Base-by-base conservation (phyloP, 2,888 invertebrate species). In the Zelleria hepariella region DNA sequence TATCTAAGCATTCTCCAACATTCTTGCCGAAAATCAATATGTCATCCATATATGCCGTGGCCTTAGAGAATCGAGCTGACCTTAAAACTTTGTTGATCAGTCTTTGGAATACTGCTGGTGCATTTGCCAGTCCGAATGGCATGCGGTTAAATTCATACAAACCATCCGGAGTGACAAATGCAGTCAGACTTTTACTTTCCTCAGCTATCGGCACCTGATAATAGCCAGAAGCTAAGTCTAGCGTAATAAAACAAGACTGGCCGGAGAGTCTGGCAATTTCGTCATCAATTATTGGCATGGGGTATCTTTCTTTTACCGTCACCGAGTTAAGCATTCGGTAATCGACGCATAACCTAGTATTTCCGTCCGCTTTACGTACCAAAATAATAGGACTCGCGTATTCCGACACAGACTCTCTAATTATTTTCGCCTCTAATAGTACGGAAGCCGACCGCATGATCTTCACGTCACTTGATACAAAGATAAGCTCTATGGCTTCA, bases 141-240 rank as follows among this genome's bases (percentile, higher is more conserved):
- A 32, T 32, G 32, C 58, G 59, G n/a, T 60, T 63, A 58, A 58
- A 65, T 26, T 65, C 64, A 32, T 60, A 65, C 47, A 64, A 64
- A 2, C 64, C 65, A 63, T 26, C 61, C 2, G 64, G 49, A 18
- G 77, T 82, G 0, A 74, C 70, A 58, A 81, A 78, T 0, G 75
- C 72, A 0, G 78, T 81, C 0, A 66, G 21, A 5, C 56, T 60
- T 23, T 53, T 32, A 2, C 52, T 49, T 18, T 53, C 7, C 10
- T 64, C 62, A 5, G 61, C 24, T 18, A 64, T 63, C 1, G 63
- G 62, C 3, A 62, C 63, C 49, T 65, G 62, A 26, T 63, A 63
- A 21, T 65, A 63, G 1, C 60, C 62, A 1, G 60, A 64, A 2
- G 60, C 42, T 2, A 63, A 52, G 27, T 66, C 65, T 0, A 66